Percentiles rank a stretch among this genome's conserved stretches.
These are phyloP conservation scores for Leucophenga varia DNA, from an alignment of 1,140 invertebrate species.

Conservation along the genomic window DNA sequence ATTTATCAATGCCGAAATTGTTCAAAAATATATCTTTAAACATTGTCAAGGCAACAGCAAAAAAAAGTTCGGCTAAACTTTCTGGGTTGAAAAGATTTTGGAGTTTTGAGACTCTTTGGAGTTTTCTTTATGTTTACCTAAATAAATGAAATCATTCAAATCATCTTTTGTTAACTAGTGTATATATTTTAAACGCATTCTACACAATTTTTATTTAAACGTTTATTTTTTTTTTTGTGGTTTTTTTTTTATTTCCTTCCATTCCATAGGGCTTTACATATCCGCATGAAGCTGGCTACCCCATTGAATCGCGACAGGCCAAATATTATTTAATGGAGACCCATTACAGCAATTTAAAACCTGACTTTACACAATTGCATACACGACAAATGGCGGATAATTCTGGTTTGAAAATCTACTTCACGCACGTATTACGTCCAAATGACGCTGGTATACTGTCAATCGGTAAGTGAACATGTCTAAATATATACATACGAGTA, in stretches of 20 bases:
- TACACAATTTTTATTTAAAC: no score
- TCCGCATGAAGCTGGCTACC: constrained; percentile 69
- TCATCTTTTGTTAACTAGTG: no score
- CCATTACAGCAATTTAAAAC: constrained; percentile 64
- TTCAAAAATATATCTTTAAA: no score
- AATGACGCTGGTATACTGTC: constrained; percentile 72
- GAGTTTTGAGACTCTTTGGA: no score
- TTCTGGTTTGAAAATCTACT: constrained; percentile 68
- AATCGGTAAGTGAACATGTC: constrained; percentile 58
- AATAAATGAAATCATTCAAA: no score
- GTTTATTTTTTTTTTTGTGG: constrained; percentile 12
- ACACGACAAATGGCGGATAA: constrained; percentile 61
- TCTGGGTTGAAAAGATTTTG: no score
- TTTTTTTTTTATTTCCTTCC: constrained; percentile 8
- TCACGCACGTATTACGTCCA: constrained; percentile 65
- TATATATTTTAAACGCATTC: background rate
- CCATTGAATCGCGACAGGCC: constrained; percentile 64
- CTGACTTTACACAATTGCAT: constrained; percentile 56
- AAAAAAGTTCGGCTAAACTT: no score
- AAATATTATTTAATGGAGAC: constrained; percentile 71
- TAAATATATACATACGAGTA: constrained; percentile 23
- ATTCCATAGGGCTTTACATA: constrained; percentile 67
- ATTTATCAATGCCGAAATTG: no score
- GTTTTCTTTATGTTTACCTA: no score
- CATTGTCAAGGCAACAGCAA: no score